Evolutionary conservation across 2,113 vertebrate species (phyloP).

Genomic region (Silurus meridionalis): DNA sequence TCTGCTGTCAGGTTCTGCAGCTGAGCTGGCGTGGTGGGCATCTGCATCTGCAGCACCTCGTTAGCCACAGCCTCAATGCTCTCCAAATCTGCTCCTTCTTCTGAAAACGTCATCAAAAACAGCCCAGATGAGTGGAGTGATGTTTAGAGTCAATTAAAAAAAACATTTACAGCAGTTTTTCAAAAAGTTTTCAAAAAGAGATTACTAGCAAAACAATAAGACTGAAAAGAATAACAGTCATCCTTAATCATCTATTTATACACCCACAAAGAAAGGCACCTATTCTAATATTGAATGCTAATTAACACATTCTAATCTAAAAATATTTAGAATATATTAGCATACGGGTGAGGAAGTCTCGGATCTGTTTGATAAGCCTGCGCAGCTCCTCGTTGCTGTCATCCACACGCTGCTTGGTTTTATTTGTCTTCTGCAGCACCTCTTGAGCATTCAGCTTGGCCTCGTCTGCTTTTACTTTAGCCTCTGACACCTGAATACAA

Average conservation of each 20-base stretch:
- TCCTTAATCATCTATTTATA: background rate
- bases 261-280: background rate
- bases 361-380: constrained; percentile 88
- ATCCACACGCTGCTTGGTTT: constrained; percentile 86
- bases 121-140: background rate
- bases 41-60: constrained; percentile 92
- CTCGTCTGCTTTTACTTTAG: constrained; percentile 87
- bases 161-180: background rate
- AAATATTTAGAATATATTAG: background rate
- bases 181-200: no score
- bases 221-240: background rate
- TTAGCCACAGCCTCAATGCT: constrained; percentile 93
- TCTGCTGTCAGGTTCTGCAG: constrained; percentile 88
- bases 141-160: background rate
- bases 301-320: background rate
- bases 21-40: constrained; percentile 91
- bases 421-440: constrained; percentile 85
- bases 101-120: constrained; percentile 63
- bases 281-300: background rate
- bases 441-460: constrained; percentile 87
- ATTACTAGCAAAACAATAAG: background rate
- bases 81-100: constrained; percentile 90
- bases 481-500: constrained; percentile 82
- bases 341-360: constrained; percentile 92
- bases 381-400: constrained; percentile 90